These are phyloP conservation scores for Muscidifurax raptorellus DNA, from an alignment of 1,140 invertebrate genomes.

Conservation along the genomic window DNA sequence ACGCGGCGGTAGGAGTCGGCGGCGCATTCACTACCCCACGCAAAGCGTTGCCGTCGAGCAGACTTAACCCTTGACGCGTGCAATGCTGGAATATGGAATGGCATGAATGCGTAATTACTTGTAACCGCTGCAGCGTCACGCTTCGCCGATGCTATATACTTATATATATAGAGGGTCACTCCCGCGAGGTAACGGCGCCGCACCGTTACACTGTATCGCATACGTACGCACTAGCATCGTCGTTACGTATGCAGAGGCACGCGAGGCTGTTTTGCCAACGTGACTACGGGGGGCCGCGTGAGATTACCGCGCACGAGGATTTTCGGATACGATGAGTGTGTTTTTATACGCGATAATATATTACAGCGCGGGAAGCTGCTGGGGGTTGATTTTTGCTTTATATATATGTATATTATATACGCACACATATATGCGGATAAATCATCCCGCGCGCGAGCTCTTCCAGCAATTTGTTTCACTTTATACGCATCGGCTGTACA, in stretches of 20 bases:
- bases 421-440: too few relatives aligned
- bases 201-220: neutral
- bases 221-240: slow-evolving; percentile 51
- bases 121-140: slow-evolving; percentile 62
- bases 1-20: too few relatives aligned
- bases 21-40: slow-evolving; percentile 21
- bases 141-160: neutral
- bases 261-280: slow-evolving; percentile 15
- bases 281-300: neutral
- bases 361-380: neutral
- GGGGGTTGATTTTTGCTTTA: neutral
- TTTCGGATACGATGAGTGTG: neutral
- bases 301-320: slow-evolving; percentile 11
- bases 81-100: too few relatives aligned
- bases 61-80: slow-evolving; percentile 62
- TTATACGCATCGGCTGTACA: neutral
- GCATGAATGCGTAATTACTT: slow-evolving; percentile 69
- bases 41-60: neutral
- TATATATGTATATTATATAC: too few relatives aligned
- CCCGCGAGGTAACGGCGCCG: slow-evolving; percentile 3
- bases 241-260: neutral
- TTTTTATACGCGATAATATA: neutral
- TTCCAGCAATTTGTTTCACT: neutral
- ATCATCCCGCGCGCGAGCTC: neutral
- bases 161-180: slow-evolving; percentile 33